phyloP scores from a whole-genome alignment of 1,140 invertebrate genomes.

The Drosophila ohnishii region DNA sequence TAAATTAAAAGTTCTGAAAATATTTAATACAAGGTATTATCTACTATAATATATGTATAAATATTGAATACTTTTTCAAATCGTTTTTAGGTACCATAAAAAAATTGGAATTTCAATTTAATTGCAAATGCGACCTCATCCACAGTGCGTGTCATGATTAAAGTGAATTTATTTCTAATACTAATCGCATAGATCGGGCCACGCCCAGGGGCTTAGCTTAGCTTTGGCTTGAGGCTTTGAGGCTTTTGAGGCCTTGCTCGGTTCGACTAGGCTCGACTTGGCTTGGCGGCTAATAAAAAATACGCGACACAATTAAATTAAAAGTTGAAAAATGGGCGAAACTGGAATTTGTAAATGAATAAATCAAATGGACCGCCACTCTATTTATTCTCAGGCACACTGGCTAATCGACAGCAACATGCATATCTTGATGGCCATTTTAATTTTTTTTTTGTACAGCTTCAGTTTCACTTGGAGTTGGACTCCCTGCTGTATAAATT shows the following conservation, averaged over 20 bases:
- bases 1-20: background rate
- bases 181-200: background rate
- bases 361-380: constrained; percentile 22
- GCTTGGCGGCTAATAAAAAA: constrained; percentile 43
- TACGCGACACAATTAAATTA: constrained; percentile 60
- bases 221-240: constrained; percentile 1
- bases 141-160: constrained; percentile 30
- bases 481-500: constrained; percentile 28
- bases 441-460: background rate
- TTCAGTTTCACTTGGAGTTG: background rate
- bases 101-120: constrained; percentile 16
- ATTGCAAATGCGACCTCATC: constrained; percentile 37
- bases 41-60: background rate
- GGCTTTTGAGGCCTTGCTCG: constrained; percentile 30
- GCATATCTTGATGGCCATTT: constrained; percentile 11
- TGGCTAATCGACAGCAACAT: constrained; percentile 28
- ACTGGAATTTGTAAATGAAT: constrained; percentile 37
- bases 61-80: background rate
- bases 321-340: constrained; percentile 31
- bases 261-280: constrained; percentile 9
- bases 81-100: background rate
- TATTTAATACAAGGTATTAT: background rate
- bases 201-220: constrained; percentile 24
- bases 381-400: constrained; percentile 26
- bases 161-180: constrained; percentile 13